Conservation (phyloP, 2,888 invertebrate genomes). For the Lathronympha strigana region DNA sequence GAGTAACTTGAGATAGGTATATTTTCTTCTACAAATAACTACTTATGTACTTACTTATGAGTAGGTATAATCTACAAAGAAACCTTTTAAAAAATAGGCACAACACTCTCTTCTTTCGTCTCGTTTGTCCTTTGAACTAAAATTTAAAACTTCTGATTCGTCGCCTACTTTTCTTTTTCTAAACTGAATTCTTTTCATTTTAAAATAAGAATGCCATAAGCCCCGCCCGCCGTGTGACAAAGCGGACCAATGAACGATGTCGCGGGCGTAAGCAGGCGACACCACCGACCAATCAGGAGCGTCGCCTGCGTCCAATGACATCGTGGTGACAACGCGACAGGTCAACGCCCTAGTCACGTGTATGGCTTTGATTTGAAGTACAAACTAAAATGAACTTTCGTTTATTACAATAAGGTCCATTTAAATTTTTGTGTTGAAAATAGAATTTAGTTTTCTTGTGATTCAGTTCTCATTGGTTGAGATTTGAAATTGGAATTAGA, state of each 20-base stretch:
- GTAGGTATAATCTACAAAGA: too few species aligned
- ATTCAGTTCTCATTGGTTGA: conserved; percentile 25
- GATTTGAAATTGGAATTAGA: conserved; percentile 21
- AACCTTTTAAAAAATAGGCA: background rate
- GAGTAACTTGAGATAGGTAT: background rate
- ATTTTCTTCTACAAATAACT: background rate
- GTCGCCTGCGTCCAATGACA: conserved; percentile 78
- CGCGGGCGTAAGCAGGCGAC: conserved; percentile 75
- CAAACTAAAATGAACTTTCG: conserved; percentile 8
- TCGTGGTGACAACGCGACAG: conserved; percentile 73
- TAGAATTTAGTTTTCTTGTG: background rate
- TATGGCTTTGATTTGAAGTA: conserved; percentile 48
- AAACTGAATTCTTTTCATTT: conserved; percentile 46
- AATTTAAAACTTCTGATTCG: conserved; percentile 14
- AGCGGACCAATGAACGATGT: conserved; percentile 74
- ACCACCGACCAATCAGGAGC: conserved; percentile 66
- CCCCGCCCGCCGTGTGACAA: conserved; percentile 74
- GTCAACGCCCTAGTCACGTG: conserved; percentile 73
- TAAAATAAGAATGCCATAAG: conserved; percentile 61
- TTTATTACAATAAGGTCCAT: background rate
- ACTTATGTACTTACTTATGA: background rate
- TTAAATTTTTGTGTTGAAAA: background rate
- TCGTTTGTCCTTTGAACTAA: too few species aligned
- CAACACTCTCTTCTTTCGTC: too few species aligned
- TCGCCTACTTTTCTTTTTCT: conserved; percentile 10